These are phyloP conservation scores for Anabacerthia variegaticeps DNA, from an alignment of 2,797 vertebrate genomes.

Conservation along the genomic window DNA sequence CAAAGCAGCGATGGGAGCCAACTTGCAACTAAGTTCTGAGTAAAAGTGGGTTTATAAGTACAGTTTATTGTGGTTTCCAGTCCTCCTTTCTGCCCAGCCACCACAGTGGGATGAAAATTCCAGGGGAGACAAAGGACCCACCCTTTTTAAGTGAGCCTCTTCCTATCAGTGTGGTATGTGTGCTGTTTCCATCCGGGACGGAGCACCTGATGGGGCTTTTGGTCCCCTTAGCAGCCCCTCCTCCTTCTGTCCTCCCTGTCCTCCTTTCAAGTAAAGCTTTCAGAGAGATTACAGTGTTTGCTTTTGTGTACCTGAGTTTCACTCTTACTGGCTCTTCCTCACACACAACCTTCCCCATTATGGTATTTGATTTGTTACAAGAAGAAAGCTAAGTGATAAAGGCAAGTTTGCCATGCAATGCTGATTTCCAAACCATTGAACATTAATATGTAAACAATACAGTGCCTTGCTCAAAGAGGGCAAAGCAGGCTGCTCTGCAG, in stretches of 20 bases:
- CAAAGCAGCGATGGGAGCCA: neutral
- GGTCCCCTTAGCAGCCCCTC: neutral
- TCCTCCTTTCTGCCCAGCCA: neutral
- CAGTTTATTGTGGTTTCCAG: neutral
- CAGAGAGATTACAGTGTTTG: neutral
- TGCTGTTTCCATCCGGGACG: neutral
- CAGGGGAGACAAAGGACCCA: neutral
- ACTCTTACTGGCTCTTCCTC: neutral
- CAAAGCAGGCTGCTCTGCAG: neutral
- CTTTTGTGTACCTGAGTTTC: neutral
- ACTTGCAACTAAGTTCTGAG: neutral
- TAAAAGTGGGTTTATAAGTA: neutral
- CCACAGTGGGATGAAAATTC: neutral
- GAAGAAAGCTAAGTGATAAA: neutral
- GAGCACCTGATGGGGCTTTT: neutral
- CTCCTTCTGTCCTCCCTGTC: neutral
- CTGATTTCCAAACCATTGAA: neutral
- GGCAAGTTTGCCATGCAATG: neutral
- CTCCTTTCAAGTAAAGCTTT: neutral
- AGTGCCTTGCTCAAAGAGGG: neutral
- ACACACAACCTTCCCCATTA: neutral
- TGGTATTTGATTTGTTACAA: neutral
- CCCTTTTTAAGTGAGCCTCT: accelerated
- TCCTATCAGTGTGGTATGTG: neutral
- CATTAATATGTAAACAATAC: neutral